Conservation (phyloP, 1,140 invertebrate species). For the Oedothorax gibbosus region DNA sequence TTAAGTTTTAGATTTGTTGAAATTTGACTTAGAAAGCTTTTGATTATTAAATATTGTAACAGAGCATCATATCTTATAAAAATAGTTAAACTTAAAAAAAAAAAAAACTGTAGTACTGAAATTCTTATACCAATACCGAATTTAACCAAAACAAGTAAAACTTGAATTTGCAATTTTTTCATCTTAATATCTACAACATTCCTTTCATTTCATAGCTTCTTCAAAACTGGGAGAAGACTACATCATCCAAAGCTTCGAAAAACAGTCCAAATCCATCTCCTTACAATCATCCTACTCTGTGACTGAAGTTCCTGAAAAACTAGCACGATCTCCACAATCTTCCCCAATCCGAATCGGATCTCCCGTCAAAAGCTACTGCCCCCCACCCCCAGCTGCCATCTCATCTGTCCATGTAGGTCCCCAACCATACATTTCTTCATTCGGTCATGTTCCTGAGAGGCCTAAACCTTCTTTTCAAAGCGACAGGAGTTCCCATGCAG, state of each 20-base stretch:
- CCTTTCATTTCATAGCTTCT: neutral
- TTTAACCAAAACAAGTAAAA: no score
- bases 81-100: no score
- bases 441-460: constrained; percentile 35
- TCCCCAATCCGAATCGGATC: constrained; percentile 44
- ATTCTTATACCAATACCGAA: no score
- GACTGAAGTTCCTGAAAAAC: constrained; percentile 49
- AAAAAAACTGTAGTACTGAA: no score
- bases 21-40: neutral
- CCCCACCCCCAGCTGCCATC: constrained; percentile 7
- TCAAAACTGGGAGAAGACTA: constrained; percentile 18
- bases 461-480: constrained; percentile 19
- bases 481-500: constrained; percentile 29
- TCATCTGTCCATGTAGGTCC: constrained; percentile 17
- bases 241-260: constrained; percentile 18
- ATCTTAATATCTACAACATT: neutral
- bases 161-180: neutral
- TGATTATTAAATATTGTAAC: neutral
- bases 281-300: constrained; percentile 33
- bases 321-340: constrained; percentile 45
- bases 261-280: constrained; percentile 35
- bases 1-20: no score
- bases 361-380: constrained; percentile 36
- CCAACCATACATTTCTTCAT: constrained; percentile 18
- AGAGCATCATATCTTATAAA: no score